These are phyloP conservation scores for Tridacna crocea DNA, from an alignment of 2,888 invertebrate genomes.

Conservation along the genomic window DNA sequence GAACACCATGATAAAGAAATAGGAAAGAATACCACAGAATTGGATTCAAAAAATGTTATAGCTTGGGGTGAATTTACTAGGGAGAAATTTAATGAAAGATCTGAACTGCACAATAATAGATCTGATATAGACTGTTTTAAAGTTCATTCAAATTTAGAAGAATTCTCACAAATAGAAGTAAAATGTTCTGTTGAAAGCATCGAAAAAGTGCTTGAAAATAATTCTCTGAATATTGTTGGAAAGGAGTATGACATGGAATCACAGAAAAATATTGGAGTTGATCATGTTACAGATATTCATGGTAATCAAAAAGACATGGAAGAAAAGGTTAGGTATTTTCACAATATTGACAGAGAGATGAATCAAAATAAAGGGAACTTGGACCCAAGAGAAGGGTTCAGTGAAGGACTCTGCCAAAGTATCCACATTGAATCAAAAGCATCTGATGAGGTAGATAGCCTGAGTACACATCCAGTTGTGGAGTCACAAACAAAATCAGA, in stretches of 20 bases:
- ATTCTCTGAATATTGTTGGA: neutral
- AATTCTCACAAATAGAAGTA: neutral
- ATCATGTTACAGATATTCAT: neutral
- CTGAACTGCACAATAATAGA: neutral
- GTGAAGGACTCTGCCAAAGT: neutral
- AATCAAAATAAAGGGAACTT: neutral
- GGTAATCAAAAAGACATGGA: neutral
- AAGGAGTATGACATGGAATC: neutral
- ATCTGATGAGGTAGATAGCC: conserved; percentile 15
- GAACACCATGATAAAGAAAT: too few species aligned
- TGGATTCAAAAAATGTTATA: too few species aligned
- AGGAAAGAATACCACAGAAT: too few species aligned
- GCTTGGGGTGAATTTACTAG: neutral
- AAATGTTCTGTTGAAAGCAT: neutral
- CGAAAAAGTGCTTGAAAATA: neutral
- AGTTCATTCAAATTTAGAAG: neutral
- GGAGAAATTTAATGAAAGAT: neutral
- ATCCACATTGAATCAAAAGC: neutral
- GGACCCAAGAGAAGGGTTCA: neutral
- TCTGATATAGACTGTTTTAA: neutral
- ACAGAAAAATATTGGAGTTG: neutral
- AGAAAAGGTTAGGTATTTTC: neutral
- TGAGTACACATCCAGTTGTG: neutral
- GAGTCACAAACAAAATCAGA: neutral
- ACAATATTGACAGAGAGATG: neutral